These are phyloP conservation scores for Meloidogyne hapla DNA, from an alignment of 1,140 invertebrate species.

Conservation along the genomic window DNA sequence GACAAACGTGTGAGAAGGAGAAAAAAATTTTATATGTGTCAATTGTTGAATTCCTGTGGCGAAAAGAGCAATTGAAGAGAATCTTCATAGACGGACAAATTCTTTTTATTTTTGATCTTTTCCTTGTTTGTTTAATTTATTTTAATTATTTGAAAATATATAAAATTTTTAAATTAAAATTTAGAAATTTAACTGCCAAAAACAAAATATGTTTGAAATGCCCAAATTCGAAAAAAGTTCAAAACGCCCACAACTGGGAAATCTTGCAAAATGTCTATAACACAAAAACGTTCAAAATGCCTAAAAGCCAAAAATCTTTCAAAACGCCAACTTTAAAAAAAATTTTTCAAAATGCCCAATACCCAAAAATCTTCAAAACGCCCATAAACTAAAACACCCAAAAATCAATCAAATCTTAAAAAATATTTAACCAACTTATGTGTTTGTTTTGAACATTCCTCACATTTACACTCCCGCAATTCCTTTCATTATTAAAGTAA, in stretches of 20 bases:
- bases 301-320: background rate
- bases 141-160: no score
- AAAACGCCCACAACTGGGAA: no score
- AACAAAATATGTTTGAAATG: no score
- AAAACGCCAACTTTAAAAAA: no score
- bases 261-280: no score
- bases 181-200: no score
- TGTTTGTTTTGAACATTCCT: background rate
- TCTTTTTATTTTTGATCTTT: background rate
- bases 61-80: background rate
- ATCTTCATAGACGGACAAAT: background rate
- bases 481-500: background rate
- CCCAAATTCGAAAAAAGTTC: no score
- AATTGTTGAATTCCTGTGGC: slow-evolving; percentile 2
- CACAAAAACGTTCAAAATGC: no score
- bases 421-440: background rate
- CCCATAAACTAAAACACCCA: background rate
- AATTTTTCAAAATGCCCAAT: no score
- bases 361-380: no score
- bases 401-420: background rate
- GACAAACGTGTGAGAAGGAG: background rate
- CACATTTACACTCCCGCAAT: background rate
- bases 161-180: no score
- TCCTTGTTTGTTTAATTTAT: background rate
- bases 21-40: background rate